A percentile compares a stretch with the other conserved stretches of the same genome.
These are phyloP conservation scores for Arizona elegans DNA, from an alignment of 2,113 vertebrate genomes.

Conservation along the genomic window DNA sequence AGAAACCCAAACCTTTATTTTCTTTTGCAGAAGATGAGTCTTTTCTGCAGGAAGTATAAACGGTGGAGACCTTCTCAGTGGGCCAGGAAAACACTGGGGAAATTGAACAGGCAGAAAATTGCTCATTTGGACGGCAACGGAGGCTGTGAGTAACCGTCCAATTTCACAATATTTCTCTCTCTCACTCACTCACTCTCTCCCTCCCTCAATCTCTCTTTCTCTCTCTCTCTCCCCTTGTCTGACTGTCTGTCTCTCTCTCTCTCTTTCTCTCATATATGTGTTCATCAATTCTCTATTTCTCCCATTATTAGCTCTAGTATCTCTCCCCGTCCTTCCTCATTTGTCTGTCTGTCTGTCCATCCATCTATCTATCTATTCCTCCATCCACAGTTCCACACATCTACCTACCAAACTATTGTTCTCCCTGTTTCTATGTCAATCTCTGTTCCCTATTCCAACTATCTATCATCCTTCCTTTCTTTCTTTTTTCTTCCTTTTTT, in stretches of 20 bases:
- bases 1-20: background rate
- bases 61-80: background rate
- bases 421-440: background rate
- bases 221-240: no score
- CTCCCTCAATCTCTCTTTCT: no score
- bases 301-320: background rate
- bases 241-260: no score
- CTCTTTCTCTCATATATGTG: background rate
- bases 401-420: background rate
- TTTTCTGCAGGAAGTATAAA: background rate
- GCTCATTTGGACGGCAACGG: background rate
- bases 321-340: background rate
- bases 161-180: background rate
- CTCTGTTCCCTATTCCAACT: background rate
- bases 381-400: no score
- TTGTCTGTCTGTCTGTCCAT: background rate
- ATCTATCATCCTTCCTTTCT: no score
- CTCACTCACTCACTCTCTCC: no score
- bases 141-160: background rate
- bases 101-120: background rate
- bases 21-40: background rate
- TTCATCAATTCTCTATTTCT: background rate
- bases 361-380: background rate
- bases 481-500: no score
- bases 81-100: background rate